Conservation (phyloP, 1,140 invertebrate genomes). For the Lamellibrachia luymesi region DNA sequence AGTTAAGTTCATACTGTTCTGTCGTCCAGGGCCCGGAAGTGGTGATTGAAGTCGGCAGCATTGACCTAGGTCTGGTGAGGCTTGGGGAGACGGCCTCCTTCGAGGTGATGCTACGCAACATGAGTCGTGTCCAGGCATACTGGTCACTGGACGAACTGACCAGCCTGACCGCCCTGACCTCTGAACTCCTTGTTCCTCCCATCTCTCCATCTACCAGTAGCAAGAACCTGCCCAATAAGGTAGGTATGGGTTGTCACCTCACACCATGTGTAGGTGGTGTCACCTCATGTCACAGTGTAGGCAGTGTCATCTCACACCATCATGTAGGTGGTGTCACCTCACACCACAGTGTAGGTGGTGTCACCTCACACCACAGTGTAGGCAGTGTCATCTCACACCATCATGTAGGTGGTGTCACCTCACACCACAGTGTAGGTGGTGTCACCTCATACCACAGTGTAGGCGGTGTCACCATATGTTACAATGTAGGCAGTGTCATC, state of each 20-base stretch:
- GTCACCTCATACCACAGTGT: too few species aligned
- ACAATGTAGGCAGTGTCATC: too few species aligned
- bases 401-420: too few species aligned
- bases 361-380: too few species aligned
- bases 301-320: too few species aligned
- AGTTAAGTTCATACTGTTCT: background rate
- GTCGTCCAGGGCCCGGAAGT: slow-evolving; percentile 47
- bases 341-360: too few species aligned
- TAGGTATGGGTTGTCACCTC: background rate
- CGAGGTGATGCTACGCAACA: slow-evolving; percentile 43
- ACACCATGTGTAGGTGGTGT: too few species aligned
- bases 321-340: too few species aligned
- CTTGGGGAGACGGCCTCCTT: slow-evolving; percentile 37
- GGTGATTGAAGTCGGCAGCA: slow-evolving; percentile 40
- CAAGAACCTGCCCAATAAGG: background rate
- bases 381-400: too few species aligned
- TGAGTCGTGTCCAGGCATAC: slow-evolving; percentile 32
- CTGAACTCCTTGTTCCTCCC: background rate
- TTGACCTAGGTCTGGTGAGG: slow-evolving; percentile 51
- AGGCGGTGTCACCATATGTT: too few species aligned
- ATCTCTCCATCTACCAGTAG: background rate
- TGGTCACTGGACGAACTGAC: background rate
- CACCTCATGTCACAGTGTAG: too few species aligned
- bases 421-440: too few species aligned
- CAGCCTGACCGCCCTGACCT: background rate